Evolutionary conservation across 2,113 vertebrate species (phyloP).

Genomic region (Dendrocopos noguchii): DNA sequence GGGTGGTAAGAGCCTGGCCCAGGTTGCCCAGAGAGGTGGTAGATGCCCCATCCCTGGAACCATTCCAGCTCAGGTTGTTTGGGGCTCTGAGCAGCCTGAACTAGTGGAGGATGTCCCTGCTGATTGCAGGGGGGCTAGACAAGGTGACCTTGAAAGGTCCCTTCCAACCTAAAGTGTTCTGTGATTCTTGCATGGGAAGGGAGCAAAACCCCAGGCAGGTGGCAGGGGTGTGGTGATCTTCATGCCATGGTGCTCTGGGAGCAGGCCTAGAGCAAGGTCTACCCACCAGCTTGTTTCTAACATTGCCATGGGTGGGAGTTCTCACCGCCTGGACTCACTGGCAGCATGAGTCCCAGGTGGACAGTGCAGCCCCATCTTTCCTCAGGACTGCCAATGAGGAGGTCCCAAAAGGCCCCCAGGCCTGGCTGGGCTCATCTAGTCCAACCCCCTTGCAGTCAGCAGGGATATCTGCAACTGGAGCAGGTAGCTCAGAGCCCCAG

Average conservation of each 20-base stretch:
- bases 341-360: not conserved
- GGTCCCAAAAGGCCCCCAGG: not conserved
- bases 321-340: accelerated
- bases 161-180: no score
- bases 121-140: no score
- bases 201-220: not conserved
- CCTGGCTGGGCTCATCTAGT: not conserved
- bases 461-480: no score
- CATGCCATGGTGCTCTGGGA: accelerated
- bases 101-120: no score
- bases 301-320: not conserved
- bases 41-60: no score
- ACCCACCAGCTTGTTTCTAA: not conserved
- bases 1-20: no score
- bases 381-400: not conserved
- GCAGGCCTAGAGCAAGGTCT: not conserved
- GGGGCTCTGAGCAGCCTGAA: no score
- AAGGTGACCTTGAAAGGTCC: no score
- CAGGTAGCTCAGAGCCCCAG: no score
- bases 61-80: no score
- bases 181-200: accelerated
- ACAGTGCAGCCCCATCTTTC: not conserved
- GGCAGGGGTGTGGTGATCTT: accelerated
- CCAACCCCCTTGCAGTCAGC: no score
- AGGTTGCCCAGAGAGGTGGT: no score